Conservation (phyloP, 2,888 invertebrate genomes). For the Stenodera caucasica region DNA sequence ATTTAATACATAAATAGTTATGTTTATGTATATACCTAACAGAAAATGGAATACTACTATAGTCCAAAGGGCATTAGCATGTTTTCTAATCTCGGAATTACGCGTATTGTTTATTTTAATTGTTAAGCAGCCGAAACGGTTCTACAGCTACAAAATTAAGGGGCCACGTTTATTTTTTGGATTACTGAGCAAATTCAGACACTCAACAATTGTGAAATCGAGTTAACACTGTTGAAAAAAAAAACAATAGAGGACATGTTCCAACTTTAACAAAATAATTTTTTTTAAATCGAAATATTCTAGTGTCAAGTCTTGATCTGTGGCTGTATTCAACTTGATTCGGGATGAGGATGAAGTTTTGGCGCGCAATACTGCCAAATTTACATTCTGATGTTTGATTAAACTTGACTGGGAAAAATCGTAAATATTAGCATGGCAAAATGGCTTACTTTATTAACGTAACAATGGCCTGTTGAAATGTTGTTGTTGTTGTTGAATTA, state of each 20-base stretch:
- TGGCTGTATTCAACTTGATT: too few relatives aligned
- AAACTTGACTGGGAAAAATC: too few relatives aligned
- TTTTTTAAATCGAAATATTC: too few relatives aligned
- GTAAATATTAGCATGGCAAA: not conserved
- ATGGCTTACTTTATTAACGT: not conserved
- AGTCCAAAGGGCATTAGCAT: conserved; percentile 30
- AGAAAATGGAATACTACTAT: not conserved
- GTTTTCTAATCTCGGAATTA: conserved; percentile 35
- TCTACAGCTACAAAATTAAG: conserved; percentile 28
- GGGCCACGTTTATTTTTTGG: conserved; percentile 37
- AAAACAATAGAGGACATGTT: not conserved
- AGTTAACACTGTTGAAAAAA: not conserved
- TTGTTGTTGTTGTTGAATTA: not conserved
- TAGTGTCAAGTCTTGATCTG: too few relatives aligned
- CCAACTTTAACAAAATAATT: not conserved
- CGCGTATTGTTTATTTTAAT: conserved; percentile 35
- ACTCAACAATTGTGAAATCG: not conserved
- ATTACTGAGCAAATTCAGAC: conserved; percentile 11
- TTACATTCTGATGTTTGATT: too few relatives aligned
- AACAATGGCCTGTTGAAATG: conserved; percentile 10
- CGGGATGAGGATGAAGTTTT: too few relatives aligned
- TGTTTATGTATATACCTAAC: not conserved
- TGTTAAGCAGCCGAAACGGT: conserved; percentile 22
- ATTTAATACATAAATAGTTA: too few relatives aligned
- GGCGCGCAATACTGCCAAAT: too few relatives aligned